Percentiles rank a stretch among this genome's conserved stretches.
Conservation (phyloP, 2,113 vertebrate genomes). For the Orthonyx spaldingii region DNA sequence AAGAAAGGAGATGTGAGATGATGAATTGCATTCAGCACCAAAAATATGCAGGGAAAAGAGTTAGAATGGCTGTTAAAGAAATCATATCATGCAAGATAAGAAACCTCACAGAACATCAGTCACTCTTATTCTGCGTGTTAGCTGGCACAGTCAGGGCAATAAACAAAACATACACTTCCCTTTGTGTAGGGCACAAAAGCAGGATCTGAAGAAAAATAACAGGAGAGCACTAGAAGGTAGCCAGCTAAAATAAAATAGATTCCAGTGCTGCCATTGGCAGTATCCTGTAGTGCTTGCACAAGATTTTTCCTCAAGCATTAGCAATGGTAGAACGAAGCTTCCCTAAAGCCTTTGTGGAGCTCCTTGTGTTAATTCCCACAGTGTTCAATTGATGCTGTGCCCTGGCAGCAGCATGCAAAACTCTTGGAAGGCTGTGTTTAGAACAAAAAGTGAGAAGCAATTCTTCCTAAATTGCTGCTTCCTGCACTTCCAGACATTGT, state of each 20-base stretch:
- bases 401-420: neutral
- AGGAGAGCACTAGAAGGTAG: neutral
- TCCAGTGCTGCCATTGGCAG: slow-evolving; percentile 11
- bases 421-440: neutral
- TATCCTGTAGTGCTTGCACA: neutral
- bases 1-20: neutral
- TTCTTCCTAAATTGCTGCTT: neutral
- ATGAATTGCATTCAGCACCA: slow-evolving; percentile 15
- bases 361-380: neutral
- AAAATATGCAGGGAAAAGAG: neutral
- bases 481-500: neutral
- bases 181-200: slow-evolving; percentile 25
- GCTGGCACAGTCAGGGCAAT: slow-evolving; percentile 20
- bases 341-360: neutral
- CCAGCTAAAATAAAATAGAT: slow-evolving; percentile 39
- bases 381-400: neutral
- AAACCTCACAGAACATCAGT: slow-evolving; percentile 33
- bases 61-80: slow-evolving; percentile 30
- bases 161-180: slow-evolving; percentile 12
- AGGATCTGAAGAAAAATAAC: slow-evolving; percentile 8
- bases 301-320: neutral
- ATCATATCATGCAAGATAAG: slow-evolving; percentile 24
- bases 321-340: neutral
- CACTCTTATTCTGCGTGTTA: slow-evolving; percentile 31
- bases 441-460: neutral